phyloP scores from a whole-genome alignment of 2,888 invertebrate species.

The Enchytraeus crypticus region DNA sequence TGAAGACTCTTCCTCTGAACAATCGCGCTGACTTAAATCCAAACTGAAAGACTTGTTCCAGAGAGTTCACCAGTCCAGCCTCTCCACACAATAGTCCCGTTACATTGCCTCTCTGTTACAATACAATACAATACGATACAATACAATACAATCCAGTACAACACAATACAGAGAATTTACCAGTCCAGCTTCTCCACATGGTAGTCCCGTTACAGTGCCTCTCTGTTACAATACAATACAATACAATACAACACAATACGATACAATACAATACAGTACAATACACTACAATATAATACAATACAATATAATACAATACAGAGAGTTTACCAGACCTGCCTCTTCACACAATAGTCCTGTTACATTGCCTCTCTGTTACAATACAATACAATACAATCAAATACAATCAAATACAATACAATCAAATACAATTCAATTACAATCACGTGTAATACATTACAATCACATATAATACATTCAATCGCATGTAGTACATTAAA shows the following conservation, averaged over 20 bases:
- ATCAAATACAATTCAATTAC: not conserved
- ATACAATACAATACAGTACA: not conserved
- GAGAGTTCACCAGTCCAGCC: constrained; percentile 79
- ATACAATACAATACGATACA: not conserved
- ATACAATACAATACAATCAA: not conserved
- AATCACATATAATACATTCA: constrained; percentile 80
- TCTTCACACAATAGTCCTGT: constrained; percentile 91
- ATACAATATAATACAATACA: constrained; percentile 94
- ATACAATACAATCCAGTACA: no score
- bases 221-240: constrained; percentile 14
- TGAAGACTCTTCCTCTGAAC: constrained; percentile 79
- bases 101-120: constrained; percentile 50
- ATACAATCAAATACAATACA: not conserved
- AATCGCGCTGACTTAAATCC: constrained; percentile 87
- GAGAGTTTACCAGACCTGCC: constrained; percentile 79
- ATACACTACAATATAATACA: not conserved
- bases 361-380: constrained; percentile 51
- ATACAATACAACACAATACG: not conserved
- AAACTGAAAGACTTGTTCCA: constrained; percentile 88
- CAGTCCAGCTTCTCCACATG: constrained; percentile 90
- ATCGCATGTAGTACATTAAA: not conserved
- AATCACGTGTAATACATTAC: not conserved
- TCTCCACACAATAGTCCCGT: constrained; percentile 91
- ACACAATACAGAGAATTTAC: constrained; percentile 88
- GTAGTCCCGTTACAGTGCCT: constrained; percentile 66